phyloP scores from a whole-genome alignment of 1,140 invertebrate genomes.

The Bombus balteatus region DNA sequence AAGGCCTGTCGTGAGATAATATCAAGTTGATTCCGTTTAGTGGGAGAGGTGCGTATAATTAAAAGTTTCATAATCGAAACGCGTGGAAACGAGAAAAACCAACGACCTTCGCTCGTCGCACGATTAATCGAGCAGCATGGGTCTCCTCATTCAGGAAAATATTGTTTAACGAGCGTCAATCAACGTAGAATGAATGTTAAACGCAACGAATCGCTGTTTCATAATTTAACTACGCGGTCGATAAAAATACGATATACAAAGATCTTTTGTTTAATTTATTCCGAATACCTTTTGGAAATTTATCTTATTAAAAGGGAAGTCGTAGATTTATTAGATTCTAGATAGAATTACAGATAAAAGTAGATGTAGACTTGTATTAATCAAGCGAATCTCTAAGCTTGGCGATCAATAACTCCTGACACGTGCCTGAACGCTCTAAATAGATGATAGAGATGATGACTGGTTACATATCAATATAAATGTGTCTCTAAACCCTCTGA shows the following conservation, averaged over 20 bases:
- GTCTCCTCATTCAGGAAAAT: neutral
- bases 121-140: neutral
- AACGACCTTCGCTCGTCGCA: neutral
- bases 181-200: neutral
- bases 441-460: neutral
- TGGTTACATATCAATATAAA: neutral
- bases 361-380: too few relatives aligned
- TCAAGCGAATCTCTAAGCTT: too few relatives aligned
- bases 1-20: neutral
- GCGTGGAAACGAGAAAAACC: neutral
- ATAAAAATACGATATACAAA: neutral
- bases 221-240: neutral
- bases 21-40: neutral
- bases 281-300: neutral
- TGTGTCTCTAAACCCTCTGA: neutral
- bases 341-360: too few relatives aligned
- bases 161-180: slow-evolving; percentile 19
- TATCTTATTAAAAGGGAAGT: too few relatives aligned
- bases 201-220: neutral
- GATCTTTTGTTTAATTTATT: neutral
- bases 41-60: neutral
- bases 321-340: too few relatives aligned
- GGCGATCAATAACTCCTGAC: neutral
- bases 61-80: slow-evolving; percentile 3
- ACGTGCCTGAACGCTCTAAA: neutral